These are phyloP conservation scores for Teleogryllus occipitalis DNA, from an alignment of 1,140 invertebrate genomes.

Conservation along the genomic window DNA sequence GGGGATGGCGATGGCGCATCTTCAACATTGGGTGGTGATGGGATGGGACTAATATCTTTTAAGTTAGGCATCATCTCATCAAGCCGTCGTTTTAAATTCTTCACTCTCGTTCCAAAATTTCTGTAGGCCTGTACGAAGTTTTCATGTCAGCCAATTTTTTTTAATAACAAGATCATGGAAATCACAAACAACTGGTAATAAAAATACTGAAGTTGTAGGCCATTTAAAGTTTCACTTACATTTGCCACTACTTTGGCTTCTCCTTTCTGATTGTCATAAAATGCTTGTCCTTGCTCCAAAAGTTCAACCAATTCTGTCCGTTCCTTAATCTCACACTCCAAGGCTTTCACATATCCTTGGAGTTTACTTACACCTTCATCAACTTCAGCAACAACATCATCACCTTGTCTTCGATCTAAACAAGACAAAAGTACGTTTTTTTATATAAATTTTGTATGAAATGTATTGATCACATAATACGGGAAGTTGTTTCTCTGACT, in stretches of 20 bases:
- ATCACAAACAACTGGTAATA: background rate
- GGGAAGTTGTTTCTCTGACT: too few species aligned
- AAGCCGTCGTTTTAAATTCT: slow-evolving; percentile 73
- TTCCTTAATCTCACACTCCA: slow-evolving; percentile 75
- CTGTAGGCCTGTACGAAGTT: slow-evolving; percentile 67
- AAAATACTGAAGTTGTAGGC: background rate
- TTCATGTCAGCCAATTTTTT: slow-evolving; percentile 15
- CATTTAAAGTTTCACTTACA: slow-evolving; percentile 49
- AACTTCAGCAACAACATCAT: slow-evolving; percentile 81
- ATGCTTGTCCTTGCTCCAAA: slow-evolving; percentile 70
- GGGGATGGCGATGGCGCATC: slow-evolving; percentile 79
- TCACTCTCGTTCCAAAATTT: slow-evolving; percentile 79
- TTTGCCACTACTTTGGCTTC: slow-evolving; percentile 90
- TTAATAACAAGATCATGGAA: background rate
- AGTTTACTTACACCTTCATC: slow-evolving; percentile 69
- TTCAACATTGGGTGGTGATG: slow-evolving; percentile 54
- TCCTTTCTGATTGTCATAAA: slow-evolving; percentile 78
- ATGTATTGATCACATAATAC: too few species aligned
- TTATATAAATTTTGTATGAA: too few species aligned
- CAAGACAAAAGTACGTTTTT: slow-evolving; percentile 14
- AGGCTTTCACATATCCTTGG: slow-evolving; percentile 67
- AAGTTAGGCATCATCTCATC: slow-evolving; percentile 63
- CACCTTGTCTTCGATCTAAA: slow-evolving; percentile 69
- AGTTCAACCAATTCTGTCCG: slow-evolving; percentile 63
- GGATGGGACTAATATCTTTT: slow-evolving; percentile 46